phyloP scores from a whole-genome alignment of 2,797 vertebrate species.

The Euthynnus affinis region DNA sequence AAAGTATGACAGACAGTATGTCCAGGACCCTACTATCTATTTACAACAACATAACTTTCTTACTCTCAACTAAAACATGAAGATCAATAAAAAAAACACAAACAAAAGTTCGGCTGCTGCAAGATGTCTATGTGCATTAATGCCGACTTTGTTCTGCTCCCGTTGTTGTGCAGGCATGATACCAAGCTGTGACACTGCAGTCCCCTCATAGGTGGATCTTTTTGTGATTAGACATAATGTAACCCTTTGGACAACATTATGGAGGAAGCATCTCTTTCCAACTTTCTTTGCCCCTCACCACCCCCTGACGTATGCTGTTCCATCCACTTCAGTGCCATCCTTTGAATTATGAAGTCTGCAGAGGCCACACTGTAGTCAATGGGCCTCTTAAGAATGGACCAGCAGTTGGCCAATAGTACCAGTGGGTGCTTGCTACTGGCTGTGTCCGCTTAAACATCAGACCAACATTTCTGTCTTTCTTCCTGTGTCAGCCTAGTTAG shows the following conservation, averaged over 20 bases:
- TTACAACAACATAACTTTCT: not conserved
- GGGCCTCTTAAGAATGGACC: slow-evolving; percentile 36
- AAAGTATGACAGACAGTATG: not conserved
- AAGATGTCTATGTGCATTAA: slow-evolving; percentile 8
- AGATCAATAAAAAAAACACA: not conserved
- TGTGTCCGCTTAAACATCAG: slow-evolving; percentile 46
- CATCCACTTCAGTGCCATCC: slow-evolving; percentile 19
- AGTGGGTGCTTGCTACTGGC: slow-evolving; percentile 49
- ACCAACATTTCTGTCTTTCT: slow-evolving; percentile 54
- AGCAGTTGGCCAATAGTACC: slow-evolving; percentile 45
- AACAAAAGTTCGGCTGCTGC: not conserved
- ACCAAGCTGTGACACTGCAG: not conserved
- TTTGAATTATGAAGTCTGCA: slow-evolving; percentile 30
- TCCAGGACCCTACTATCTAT: not conserved
- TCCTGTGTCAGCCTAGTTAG: slow-evolving; percentile 40
- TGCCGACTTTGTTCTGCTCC: slow-evolving; percentile 20
- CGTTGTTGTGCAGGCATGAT: slow-evolving; percentile 1
- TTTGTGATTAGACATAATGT: slow-evolving; percentile 15
- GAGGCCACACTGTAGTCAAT: slow-evolving; percentile 18
- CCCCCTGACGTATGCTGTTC: slow-evolving; percentile 9
- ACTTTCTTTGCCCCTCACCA: slow-evolving; percentile 16
- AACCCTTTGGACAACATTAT: slow-evolving; percentile 19
- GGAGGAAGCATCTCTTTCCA: slow-evolving; percentile 4
- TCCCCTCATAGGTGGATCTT: slow-evolving; percentile 1
- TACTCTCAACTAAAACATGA: not conserved